phyloP scores from a whole-genome alignment of 2,888 invertebrate genomes.

The Synanthedon vespiformis region DNA sequence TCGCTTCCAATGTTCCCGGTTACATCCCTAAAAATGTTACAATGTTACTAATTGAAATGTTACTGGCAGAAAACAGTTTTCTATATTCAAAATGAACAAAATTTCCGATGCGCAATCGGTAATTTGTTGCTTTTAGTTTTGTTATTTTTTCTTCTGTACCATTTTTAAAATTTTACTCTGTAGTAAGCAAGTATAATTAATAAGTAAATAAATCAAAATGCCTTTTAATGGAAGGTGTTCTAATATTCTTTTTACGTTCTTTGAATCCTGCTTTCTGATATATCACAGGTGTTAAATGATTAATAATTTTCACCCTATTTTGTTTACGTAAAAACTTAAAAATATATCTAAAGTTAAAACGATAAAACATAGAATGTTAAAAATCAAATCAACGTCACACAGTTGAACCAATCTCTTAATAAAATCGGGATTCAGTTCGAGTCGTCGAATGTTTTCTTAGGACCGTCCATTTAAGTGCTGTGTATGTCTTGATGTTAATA shows the following conservation, averaged over 20 bases:
- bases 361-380: too few relatives aligned
- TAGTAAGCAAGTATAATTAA: neutral
- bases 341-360: too few relatives aligned
- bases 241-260: too few relatives aligned
- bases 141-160: neutral
- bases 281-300: too few relatives aligned
- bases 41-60: constrained; percentile 2
- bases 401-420: constrained; percentile 8
- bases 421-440: constrained; percentile 26
- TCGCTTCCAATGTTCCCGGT: constrained; percentile 14
- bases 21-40: constrained; percentile 7
- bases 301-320: too few relatives aligned
- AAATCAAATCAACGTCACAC: neutral
- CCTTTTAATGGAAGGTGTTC: too few relatives aligned
- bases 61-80: neutral
- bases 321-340: too few relatives aligned
- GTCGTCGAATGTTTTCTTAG: constrained; percentile 38
- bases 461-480: constrained; percentile 34
- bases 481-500: constrained; percentile 26
- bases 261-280: too few relatives aligned
- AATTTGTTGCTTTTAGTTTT: neutral
- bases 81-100: too few relatives aligned
- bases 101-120: too few relatives aligned
- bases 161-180: neutral
- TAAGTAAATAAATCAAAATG: too few relatives aligned